Conservation (phyloP, 2,888 invertebrate genomes). For the Dastarcus helophoroides region DNA sequence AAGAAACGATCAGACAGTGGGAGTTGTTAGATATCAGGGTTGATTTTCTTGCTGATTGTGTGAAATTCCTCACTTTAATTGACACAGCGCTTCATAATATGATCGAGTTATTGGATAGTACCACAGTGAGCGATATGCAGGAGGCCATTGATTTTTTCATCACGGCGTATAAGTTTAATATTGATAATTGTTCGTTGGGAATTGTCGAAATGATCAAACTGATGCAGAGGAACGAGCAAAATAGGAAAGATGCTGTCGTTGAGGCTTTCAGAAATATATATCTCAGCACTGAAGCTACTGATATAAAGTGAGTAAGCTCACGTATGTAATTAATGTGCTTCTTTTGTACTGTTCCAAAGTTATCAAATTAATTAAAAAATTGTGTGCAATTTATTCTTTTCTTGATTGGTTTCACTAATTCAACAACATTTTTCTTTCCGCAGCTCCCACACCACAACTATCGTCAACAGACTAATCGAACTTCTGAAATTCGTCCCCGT, state of each 20-base stretch:
- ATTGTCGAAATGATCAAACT: slow-evolving; percentile 63
- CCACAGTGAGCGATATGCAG: slow-evolving; percentile 65
- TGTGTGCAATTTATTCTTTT: too few species aligned
- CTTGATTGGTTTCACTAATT: slow-evolving; percentile 4
- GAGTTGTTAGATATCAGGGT: slow-evolving; percentile 41
- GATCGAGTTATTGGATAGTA: slow-evolving; percentile 60
- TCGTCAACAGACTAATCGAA: slow-evolving; percentile 48
- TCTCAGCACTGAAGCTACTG: slow-evolving; percentile 42
- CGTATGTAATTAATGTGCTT: too few species aligned
- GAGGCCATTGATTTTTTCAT: slow-evolving; percentile 87
- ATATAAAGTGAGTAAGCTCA: slow-evolving; percentile 34
- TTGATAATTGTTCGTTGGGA: slow-evolving; percentile 60
- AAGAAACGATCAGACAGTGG: slow-evolving; percentile 35
- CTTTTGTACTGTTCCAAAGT: slow-evolving; percentile 1
- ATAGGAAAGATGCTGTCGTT: slow-evolving; percentile 61
- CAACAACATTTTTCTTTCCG: slow-evolving; percentile 12
- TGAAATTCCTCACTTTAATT: slow-evolving; percentile 25
- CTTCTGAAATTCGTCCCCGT: slow-evolving; percentile 44
- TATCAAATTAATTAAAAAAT: slow-evolving; percentile 8
- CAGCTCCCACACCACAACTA: slow-evolving; percentile 41
- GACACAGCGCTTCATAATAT: slow-evolving; percentile 51
- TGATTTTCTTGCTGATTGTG: slow-evolving; percentile 53
- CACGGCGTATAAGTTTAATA: slow-evolving; percentile 64
- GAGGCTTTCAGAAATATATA: slow-evolving; percentile 67
- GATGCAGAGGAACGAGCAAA: slow-evolving; percentile 70